Percentiles rank a stretch among this genome's conserved stretches.
These are phyloP conservation scores for Eucidaris tribuloides DNA, from an alignment of 35 echinoderm and acorn worm genomes.

Conservation along the genomic window DNA sequence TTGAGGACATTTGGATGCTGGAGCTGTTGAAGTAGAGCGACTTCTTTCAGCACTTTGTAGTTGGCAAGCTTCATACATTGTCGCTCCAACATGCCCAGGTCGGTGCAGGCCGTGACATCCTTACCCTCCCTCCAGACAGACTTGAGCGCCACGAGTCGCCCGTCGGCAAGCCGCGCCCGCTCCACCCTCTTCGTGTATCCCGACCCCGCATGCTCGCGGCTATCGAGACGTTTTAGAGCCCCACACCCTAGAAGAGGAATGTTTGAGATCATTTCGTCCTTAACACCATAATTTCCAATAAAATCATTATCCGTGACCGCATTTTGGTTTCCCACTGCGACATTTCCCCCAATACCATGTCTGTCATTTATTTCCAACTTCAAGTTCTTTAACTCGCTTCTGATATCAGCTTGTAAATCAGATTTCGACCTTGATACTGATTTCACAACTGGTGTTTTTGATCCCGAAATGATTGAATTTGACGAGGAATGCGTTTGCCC, in stretches of 20 bases:
- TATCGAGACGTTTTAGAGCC: background rate
- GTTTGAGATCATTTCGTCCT: background rate
- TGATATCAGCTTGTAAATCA: too few relatives aligned
- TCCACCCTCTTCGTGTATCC: conserved; percentile 50
- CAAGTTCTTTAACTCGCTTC: too few relatives aligned
- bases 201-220: conserved; percentile 27
- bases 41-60: conserved; percentile 78
- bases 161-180: conserved; percentile 1
- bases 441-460: too few relatives aligned
- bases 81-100: conserved; percentile 13
- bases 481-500: too few relatives aligned
- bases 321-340: too few relatives aligned
- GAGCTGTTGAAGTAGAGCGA: conserved; percentile 66
- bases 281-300: too few relatives aligned
- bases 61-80: conserved; percentile 63
- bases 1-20: conserved; percentile 69
- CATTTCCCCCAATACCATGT: too few relatives aligned
- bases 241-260: background rate
- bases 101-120: conserved; percentile 5
- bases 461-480: too few relatives aligned
- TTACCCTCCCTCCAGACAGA: background rate
- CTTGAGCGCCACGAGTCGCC: conserved; percentile 39
- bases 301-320: too few relatives aligned
- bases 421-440: too few relatives aligned
- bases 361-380: too few relatives aligned